Conservation (phyloP, 23 tunicate genomes). For the Diplosoma virens region DNA sequence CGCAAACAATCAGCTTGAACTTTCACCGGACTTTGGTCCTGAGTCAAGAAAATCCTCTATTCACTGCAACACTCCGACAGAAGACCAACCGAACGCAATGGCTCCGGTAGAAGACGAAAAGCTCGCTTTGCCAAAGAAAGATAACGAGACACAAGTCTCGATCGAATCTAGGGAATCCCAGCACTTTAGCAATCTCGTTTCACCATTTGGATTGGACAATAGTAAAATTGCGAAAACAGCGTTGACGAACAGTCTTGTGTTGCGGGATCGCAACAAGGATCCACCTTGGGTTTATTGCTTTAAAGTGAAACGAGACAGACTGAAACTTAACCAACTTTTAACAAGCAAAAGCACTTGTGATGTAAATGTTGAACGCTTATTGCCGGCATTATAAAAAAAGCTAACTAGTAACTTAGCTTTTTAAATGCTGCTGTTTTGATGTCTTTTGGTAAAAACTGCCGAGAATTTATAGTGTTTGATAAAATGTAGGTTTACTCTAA, state of each 20-base stretch:
- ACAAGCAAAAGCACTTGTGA: slow-evolving; percentile 22
- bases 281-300: slow-evolving; percentile 77
- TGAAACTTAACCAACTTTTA: slow-evolving; percentile 33
- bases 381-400: slow-evolving; percentile 35
- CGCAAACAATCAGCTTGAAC: slow-evolving; percentile 49
- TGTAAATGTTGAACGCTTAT: slow-evolving; percentile 22
- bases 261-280: slow-evolving; percentile 41
- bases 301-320: slow-evolving; percentile 52
- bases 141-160: background rate
- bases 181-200: slow-evolving; percentile 3
- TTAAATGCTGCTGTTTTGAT: too few species aligned
- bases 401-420: background rate
- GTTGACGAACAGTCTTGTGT: slow-evolving; percentile 35
- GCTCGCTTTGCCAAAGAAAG: background rate
- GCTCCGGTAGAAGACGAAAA: slow-evolving; percentile 2
- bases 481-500: too few species aligned
- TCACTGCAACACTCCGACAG: slow-evolving; percentile 27
- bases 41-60: slow-evolving; percentile 22
- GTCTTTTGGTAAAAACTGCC: too few species aligned
- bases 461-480: too few species aligned
- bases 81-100: background rate
- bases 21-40: slow-evolving; percentile 40
- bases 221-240: slow-evolving; percentile 12
- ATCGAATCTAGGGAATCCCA: background rate
- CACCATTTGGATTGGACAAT: slow-evolving; percentile 11